Evolutionary conservation across 2,797 vertebrate genomes (phyloP).

Genomic region (Betta splendens): DNA sequence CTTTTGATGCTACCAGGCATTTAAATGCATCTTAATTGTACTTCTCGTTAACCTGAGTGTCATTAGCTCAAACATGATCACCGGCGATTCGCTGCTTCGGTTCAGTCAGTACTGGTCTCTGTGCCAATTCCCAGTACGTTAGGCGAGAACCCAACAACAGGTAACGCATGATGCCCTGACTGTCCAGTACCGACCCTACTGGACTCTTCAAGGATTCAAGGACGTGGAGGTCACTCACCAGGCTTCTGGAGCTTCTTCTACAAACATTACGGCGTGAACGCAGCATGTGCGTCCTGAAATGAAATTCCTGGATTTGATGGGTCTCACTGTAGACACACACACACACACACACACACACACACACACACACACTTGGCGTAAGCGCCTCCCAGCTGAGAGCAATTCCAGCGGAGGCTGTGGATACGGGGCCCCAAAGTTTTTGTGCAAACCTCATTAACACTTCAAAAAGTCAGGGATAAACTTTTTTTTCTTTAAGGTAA

Average conservation of each 20-base stretch:
- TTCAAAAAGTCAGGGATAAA: conserved; percentile 20
- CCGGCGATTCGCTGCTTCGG: too few relatives aligned
- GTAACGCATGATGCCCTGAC: not conserved
- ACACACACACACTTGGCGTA: conserved; percentile 39
- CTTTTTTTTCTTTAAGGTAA: conserved; percentile 27
- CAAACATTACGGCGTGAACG: conserved; percentile 60
- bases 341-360: conserved; percentile 46
- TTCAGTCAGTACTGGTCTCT: too few relatives aligned
- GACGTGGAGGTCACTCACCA: conserved; percentile 42
- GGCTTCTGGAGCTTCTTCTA: conserved; percentile 33
- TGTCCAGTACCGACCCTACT: conserved; percentile 3
- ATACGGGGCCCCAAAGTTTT: conserved; percentile 37
- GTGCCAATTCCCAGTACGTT: not conserved
- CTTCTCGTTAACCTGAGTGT: conserved; percentile 15
- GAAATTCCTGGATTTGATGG: conserved; percentile 40
- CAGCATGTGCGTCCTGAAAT: conserved; percentile 43
- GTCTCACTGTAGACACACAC: conserved; percentile 42
- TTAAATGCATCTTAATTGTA: conserved; percentile 3
- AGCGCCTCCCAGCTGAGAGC: conserved; percentile 49
- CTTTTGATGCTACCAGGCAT: conserved; percentile 3
- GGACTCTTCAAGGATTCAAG: conserved; percentile 44
- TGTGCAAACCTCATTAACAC: conserved; percentile 49
- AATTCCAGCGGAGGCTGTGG: conserved; percentile 38
- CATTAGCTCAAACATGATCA: too few relatives aligned
- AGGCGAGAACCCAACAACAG: too few relatives aligned